Evolutionary conservation across 2,888 invertebrate genomes (phyloP).

Genomic region (Eristalinus sepulchralis): DNA sequence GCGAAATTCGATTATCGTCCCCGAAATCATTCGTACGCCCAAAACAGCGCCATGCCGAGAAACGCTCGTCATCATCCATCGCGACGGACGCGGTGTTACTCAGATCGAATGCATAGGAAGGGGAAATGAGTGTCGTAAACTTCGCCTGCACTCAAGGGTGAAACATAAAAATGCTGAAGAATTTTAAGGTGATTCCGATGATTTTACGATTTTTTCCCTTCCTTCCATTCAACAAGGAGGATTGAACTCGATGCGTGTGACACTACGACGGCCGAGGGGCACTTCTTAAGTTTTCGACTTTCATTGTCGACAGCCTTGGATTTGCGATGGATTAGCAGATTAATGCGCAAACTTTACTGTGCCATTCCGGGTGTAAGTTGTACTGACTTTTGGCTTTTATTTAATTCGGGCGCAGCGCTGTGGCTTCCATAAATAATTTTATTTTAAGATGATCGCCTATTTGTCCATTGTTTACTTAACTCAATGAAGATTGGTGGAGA

Average conservation of each 20-base stretch:
- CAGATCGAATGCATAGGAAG: background rate
- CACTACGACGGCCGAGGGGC: background rate
- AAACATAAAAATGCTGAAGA: background rate
- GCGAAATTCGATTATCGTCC: background rate
- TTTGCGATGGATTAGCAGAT: background rate
- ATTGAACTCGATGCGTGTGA: background rate
- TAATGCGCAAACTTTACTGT: background rate
- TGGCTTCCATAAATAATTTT: background rate
- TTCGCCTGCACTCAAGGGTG: background rate
- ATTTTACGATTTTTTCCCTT: background rate
- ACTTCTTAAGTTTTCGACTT: background rate
- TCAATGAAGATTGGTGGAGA: background rate
- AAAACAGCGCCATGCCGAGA: background rate
- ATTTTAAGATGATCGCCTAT: background rate
- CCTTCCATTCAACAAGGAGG: background rate
- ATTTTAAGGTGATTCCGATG: background rate
- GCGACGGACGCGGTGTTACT: background rate
- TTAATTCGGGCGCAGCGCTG: background rate
- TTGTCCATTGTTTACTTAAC: background rate
- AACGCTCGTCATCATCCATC: background rate
- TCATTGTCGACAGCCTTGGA: background rate
- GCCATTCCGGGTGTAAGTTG: background rate
- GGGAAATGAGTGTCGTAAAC: background rate
- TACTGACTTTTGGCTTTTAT: background rate
- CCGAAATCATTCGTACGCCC: background rate